A percentile compares a stretch with the other conserved stretches of the same genome.
Conservation (phyloP, 2,888 invertebrate species). For the Omphaloscelis lunosa region DNA sequence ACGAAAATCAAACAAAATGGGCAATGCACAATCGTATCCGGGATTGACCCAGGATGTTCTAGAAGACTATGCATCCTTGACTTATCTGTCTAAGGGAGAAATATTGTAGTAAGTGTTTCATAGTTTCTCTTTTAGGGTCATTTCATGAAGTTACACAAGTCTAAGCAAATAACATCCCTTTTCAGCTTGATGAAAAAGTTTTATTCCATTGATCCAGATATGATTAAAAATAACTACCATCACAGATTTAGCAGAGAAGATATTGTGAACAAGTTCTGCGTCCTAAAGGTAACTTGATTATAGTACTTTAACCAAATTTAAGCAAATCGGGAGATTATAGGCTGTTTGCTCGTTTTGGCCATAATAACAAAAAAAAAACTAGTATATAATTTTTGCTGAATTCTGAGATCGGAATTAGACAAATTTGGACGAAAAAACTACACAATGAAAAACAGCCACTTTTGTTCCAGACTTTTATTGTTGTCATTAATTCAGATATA, state of each 20-base stretch:
- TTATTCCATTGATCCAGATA: slow-evolving; percentile 85
- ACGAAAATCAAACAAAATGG: slow-evolving; percentile 77
- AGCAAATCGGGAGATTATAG: not conserved
- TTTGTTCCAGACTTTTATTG: not conserved
- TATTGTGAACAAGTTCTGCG: slow-evolving; percentile 92
- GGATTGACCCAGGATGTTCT: slow-evolving; percentile 90
- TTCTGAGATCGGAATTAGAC: not conserved
- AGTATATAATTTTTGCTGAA: not conserved
- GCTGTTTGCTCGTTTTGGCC: too few relatives aligned
- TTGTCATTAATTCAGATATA: not conserved
- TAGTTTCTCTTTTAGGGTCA: not conserved
- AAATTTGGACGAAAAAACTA: too few relatives aligned
- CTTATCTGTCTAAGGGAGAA: slow-evolving; percentile 91
- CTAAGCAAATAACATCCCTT: slow-evolving; percentile 11
- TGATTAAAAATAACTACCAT: slow-evolving; percentile 83
- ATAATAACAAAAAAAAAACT: not conserved
- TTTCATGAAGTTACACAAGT: not conserved
- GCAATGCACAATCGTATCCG: slow-evolving; percentile 84
- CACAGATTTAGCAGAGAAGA: slow-evolving; percentile 88
- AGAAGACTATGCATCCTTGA: slow-evolving; percentile 91
- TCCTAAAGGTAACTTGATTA: slow-evolving; percentile 89
- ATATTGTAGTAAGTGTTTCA: slow-evolving; percentile 91
- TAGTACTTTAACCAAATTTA: slow-evolving; percentile 10
- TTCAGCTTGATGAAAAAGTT: slow-evolving; percentile 91
- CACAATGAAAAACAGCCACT: too few relatives aligned